These are phyloP conservation scores for Heliothis peltigera DNA, from an alignment of 2,888 invertebrate genomes.

Conservation along the genomic window DNA sequence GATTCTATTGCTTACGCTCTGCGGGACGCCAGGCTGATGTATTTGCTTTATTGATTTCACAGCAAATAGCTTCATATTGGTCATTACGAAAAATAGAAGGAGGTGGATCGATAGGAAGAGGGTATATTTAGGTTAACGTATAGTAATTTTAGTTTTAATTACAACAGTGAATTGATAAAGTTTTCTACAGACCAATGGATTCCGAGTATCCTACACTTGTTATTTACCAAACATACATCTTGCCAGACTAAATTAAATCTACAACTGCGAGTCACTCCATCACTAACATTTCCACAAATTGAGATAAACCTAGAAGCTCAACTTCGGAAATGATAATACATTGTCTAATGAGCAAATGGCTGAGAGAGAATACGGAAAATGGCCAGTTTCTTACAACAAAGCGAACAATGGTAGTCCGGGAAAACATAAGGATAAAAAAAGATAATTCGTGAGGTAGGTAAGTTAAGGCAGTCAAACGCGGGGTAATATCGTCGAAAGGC, in stretches of 20 bases:
- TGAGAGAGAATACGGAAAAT: conserved; percentile 31
- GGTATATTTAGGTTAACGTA: conserved; percentile 19
- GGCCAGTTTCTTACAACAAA: conserved; percentile 36
- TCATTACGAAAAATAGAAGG: conserved; percentile 30
- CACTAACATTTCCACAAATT: conserved; percentile 1
- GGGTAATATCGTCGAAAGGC: conserved; percentile 28
- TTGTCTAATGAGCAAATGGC: conserved; percentile 26
- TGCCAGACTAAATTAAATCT: not conserved
- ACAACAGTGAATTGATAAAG: not conserved
- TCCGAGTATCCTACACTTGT: not conserved
- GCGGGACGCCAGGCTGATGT: conserved; percentile 71
- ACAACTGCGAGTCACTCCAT: not conserved
- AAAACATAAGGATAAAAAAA: conserved; percentile 26
- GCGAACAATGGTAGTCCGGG: conserved; percentile 26
- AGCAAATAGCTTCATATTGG: conserved; percentile 63
- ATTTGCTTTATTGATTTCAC: conserved; percentile 72
- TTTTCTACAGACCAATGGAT: not conserved
- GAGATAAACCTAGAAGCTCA: not conserved
- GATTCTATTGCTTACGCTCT: conserved; percentile 79
- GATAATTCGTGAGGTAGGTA: conserved; percentile 31
- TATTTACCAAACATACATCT: not conserved
- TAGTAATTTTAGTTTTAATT: not conserved
- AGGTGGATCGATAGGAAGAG: not conserved
- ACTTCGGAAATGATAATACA: conserved; percentile 13
- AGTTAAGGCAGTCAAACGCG: conserved; percentile 35